Evolutionary conservation across 2,888 invertebrate genomes (phyloP), one percentile per base, ranked within the genome.

Genomic region (Thalpophila matura): DNA sequence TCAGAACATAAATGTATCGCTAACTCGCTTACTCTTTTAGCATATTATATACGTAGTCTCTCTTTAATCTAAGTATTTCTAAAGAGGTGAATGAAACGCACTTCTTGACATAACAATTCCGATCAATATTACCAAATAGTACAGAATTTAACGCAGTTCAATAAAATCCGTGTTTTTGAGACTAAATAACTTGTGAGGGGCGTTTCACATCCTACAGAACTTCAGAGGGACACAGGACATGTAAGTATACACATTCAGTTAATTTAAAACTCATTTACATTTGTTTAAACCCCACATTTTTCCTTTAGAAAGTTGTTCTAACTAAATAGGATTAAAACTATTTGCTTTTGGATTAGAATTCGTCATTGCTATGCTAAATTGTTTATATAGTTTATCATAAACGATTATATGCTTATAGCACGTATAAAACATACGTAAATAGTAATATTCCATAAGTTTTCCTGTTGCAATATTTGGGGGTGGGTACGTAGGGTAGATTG

Each of bases 81-180:
- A 7, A 2, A 0, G 7, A 47, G 0, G 7, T 74, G 61, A 29
- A 74, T 74, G 61, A 29, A 74, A 53, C 57, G 22, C 51, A 16
- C n/a, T 9, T 0, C 1, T 9, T 78, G 71, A 61, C 79, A 63
- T 58, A 1, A 6, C 29, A 18, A 42, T 33, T 29, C 63, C 54
- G 55, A 77, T 77, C 77, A 77, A 77, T 77, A 77, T n/a, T n/a
- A n/a, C n/a, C n/a, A n/a, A n/a, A n/a, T n/a, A n/a, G n/a, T n/a
- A n/a, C n/a, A n/a, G n/a, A n/a, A n/a, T n/a, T n/a, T n/a, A n/a
- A n/a, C n/a, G n/a, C n/a, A n/a, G n/a, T n/a, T n/a, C n/a, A n/a
- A n/a, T n/a, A n/a, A n/a, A n/a, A n/a, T 60, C 24, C 42, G 54
- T 75, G 72, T 79, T 79, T 75, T 77, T 67, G 6, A 56, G 70